These are phyloP conservation scores for Ctenochaetus hawaiiensis DNA, from an alignment of 2,797 vertebrate genomes.

Conservation along the genomic window DNA sequence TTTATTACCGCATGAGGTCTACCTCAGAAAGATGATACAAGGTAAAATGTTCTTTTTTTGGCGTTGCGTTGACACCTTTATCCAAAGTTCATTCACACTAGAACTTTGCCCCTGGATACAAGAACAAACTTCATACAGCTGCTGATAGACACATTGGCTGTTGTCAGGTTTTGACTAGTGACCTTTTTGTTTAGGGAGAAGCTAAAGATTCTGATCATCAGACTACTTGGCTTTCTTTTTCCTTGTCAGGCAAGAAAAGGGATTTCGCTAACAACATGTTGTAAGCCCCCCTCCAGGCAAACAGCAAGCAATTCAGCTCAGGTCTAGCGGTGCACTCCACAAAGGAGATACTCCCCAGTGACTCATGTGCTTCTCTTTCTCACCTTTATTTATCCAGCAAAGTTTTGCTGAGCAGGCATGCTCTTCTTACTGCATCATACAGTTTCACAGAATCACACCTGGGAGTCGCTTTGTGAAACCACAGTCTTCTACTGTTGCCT, in stretches of 20 bases:
- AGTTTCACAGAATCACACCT: constrained; percentile 45
- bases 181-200: neutral
- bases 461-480: constrained; percentile 36
- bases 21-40: constrained; percentile 1
- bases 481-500: constrained; percentile 15
- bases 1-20: neutral
- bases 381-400: constrained; percentile 29
- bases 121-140: constrained; percentile 6
- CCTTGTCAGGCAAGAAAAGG: constrained; percentile 27
- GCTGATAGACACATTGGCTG: constrained; percentile 12
- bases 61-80: neutral
- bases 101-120: neutral
- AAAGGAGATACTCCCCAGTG: constrained; percentile 29
- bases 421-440: constrained; percentile 27
- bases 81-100: constrained; percentile 29
- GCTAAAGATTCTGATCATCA: constrained; percentile 21
- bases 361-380: constrained; percentile 30
- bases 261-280: constrained; percentile 26
- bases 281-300: constrained; percentile 31
- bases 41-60: neutral
- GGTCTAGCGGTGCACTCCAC: constrained; percentile 10
- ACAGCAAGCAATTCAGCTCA: constrained; percentile 25
- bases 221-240: constrained; percentile 11
- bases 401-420: constrained; percentile 35
- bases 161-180: neutral